These are phyloP conservation scores for Siniperca chuatsi DNA, from an alignment of 2,113 vertebrate genomes.

Conservation along the genomic window DNA sequence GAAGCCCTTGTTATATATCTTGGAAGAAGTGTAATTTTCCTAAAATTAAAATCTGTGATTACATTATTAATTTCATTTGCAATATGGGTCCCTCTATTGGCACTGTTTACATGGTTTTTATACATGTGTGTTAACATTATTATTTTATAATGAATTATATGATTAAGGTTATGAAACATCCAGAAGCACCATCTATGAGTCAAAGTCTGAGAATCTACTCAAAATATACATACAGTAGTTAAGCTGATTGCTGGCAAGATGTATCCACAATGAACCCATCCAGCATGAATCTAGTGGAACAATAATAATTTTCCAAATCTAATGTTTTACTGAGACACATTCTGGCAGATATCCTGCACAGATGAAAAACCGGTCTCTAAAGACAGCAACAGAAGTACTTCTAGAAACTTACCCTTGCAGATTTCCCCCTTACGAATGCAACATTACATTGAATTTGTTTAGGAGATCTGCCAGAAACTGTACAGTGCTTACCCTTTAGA, in stretches of 20 bases:
- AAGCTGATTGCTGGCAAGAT: background rate
- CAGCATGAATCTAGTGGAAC: constrained; percentile 2
- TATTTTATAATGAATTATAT: background rate
- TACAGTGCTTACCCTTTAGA: constrained; percentile 14
- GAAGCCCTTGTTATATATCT: background rate
- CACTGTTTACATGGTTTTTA: background rate
- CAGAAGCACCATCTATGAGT: background rate
- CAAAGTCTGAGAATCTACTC: background rate
- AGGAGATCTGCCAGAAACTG: constrained; percentile 15
- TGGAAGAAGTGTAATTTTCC: background rate
- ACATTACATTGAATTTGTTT: constrained; percentile 22
- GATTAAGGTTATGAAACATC: background rate
- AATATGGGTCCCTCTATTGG: background rate
- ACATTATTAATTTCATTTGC: background rate
- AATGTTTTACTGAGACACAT: constrained; percentile 14
- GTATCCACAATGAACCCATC: constrained; percentile 7
- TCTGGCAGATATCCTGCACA: constrained; percentile 18
- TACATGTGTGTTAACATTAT: background rate
- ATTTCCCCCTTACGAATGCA: constrained; percentile 12
- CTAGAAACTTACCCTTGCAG: constrained; percentile 18
- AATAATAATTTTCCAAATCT: background rate
- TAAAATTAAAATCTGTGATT: background rate
- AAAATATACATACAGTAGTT: background rate
- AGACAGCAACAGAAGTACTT: constrained; percentile 15
- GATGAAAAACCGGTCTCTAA: constrained; percentile 23